Conservation (phyloP, 2,113 vertebrate genomes). For the Nannobrachium achirus region DNA sequence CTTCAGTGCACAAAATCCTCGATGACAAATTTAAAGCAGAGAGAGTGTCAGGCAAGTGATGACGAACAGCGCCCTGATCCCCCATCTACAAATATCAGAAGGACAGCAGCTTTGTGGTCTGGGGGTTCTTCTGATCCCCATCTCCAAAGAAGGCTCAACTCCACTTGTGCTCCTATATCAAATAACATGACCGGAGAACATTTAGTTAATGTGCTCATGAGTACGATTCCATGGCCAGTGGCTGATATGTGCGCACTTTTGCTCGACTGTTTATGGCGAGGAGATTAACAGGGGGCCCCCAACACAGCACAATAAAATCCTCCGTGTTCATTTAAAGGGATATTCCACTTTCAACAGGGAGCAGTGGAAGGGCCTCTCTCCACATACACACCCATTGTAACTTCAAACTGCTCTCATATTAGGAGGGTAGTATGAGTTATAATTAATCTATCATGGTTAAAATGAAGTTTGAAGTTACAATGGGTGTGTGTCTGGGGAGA, state of each 20-base stretch:
- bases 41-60: constrained; percentile 28
- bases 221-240: not conserved
- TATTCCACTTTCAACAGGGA: too few relatives aligned
- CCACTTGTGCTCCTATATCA: constrained; percentile 4
- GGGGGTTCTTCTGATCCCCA: not conserved
- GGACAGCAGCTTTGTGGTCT: not conserved
- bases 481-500: too few relatives aligned
- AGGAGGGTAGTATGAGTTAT: too few relatives aligned
- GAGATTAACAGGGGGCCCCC: not conserved
- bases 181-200: constrained; percentile 7
- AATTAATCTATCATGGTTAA: too few relatives aligned
- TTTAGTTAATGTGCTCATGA: not conserved
- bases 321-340: too few relatives aligned
- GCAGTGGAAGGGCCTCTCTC: too few relatives aligned
- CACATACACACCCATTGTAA: too few relatives aligned
- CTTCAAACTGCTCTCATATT: too few relatives aligned
- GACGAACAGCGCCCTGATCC: constrained; percentile 24
- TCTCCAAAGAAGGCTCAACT: not conserved
- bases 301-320: too few relatives aligned
- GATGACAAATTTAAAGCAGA: constrained; percentile 49
- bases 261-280: not conserved
- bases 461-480: too few relatives aligned
- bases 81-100: constrained; percentile 13
- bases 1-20: constrained; percentile 41
- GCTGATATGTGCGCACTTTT: not conserved